Base-by-base conservation (phyloP, 2,797 vertebrate species). In the Chaetophractus vellerosus region DNA sequence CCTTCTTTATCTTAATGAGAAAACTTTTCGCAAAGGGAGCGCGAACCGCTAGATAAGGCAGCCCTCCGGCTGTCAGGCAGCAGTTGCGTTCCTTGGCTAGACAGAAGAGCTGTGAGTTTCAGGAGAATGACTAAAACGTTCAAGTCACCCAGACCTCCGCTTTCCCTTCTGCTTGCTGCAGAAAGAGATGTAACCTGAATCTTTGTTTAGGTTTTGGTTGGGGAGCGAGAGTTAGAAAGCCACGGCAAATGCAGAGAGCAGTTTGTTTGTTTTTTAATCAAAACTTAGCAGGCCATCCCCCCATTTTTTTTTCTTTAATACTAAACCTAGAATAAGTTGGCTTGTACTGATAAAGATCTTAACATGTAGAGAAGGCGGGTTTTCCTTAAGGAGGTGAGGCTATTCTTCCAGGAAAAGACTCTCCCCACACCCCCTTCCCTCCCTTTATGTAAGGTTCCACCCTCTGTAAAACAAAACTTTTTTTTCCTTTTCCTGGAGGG, bases 381-480 rank as follows among this genome's bases (percentile, higher is more conserved):
- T 97, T 97, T 97, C 86, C 85, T 93, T 93, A 52, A 97, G 98
- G 98, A 99, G 99, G 99, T 98, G 99, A 98, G 98, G 98, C 98
- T 97, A 85, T 92, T 92, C 94, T 96, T 96, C 84, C 96, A 96
- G 93, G 96, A 95, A 97, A 96, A 95, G 84, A 93, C 94, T 97
- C 89, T n/a, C 14, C 91, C 76, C 48, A 9, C 33, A 15, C 19
- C 64, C 68, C 52, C 57, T 92, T 96, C 96, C 79, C 95, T 94
- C 92, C 94, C 91, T 92, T 69, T 59, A 33, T 91, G 97, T 92
- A 95, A 98, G 98, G 98, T 98, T 98, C 99, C 99, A 98, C 99
- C 99, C 99, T 98, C 98, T 97, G 96, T 95, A 98, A 98, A 98
- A 98, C 98, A 98, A 98, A 98, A 98, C 98, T 98, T 98, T 97